These are phyloP conservation scores for Trichacis sp. DNA, from an alignment of 2,888 invertebrate genomes.

Conservation along the genomic window DNA sequence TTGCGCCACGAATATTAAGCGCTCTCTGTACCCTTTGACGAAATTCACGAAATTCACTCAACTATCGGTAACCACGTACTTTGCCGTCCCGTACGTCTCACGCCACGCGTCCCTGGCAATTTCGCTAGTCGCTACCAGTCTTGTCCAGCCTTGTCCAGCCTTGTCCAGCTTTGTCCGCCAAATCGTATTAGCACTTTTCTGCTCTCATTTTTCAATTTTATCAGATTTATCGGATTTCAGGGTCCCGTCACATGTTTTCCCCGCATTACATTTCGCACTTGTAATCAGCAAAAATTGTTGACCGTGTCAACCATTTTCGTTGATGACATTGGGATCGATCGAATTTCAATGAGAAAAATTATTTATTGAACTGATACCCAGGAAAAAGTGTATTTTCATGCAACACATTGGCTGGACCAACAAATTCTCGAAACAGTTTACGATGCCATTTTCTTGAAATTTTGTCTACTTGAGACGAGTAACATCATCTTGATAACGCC, in stretches of 20 bases:
- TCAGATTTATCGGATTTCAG: neutral
- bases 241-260: neutral
- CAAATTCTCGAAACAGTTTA: too few species aligned
- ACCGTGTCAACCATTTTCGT: too few species aligned
- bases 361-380: too few species aligned
- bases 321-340: neutral
- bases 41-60: slow-evolving; percentile 3
- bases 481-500: too few species aligned
- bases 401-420: too few species aligned
- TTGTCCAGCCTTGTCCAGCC: too few species aligned
- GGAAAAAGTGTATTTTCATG: too few species aligned
- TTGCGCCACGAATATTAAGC: slow-evolving; percentile 13
- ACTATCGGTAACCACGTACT: neutral
- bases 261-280: neutral
- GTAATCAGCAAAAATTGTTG: neutral
- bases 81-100: too few species aligned
- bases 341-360: neutral
- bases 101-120: too few species aligned
- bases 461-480: too few species aligned
- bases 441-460: too few species aligned
- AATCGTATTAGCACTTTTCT: neutral
- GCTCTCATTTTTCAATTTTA: neutral
- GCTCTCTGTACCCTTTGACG: slow-evolving; percentile 1
- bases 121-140: too few species aligned
- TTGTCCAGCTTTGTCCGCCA: neutral